Evolutionary conservation across 64 coral and sea anemone genomes (phyloP), one percentile per base, ranked within the genome.

Genomic region (Montipora sp.): DNA sequence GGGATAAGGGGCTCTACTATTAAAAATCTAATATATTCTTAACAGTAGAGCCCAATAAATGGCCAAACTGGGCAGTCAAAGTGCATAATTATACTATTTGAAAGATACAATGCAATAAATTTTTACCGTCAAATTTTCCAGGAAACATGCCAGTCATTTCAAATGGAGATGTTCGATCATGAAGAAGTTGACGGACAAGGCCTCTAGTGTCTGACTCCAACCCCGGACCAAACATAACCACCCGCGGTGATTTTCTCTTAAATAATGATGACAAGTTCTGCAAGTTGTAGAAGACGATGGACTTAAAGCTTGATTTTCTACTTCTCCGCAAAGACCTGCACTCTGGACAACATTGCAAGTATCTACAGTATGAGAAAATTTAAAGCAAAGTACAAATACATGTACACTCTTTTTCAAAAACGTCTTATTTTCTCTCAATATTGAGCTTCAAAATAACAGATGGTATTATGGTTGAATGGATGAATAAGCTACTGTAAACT

Each of bases 191-290:
- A 51, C 88, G 89, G 12, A 94, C 91, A 48, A 99, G 84, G 16
- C 71, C 83, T 88, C 91, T 95, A 14, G 97, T 95, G 11, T 91
- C 84, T 49, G 94, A 93, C 12, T 98, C 97, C 11, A 98, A 87
- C 13, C 97, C 97, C 5, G 97, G 97, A 66, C 97, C 97, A 94
- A 98, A 98, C 97, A 98, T 98, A 2, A 94, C 94, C 2, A 98
- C 88, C 16, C 88, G 80, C 9, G 94, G 82, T 70, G 97, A 92
- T 9, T 73, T 77, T 70, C 76, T 93, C 18, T 63, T 80, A 55
- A 96, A 98, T 8, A 98, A 83, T 6, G 59, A 75, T 5, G 89
- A 87, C 18, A 96, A 48, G 19, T 93, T 90, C 71, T 93, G 91
- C 21, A 95, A 59, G 80, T 95, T 95, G 84, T 98, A 83, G 59